A percentile compares a stretch with the other conserved stretches of the same genome.
Conservation (phyloP, 2,888 invertebrate species). For the Eulithis prunata region DNA sequence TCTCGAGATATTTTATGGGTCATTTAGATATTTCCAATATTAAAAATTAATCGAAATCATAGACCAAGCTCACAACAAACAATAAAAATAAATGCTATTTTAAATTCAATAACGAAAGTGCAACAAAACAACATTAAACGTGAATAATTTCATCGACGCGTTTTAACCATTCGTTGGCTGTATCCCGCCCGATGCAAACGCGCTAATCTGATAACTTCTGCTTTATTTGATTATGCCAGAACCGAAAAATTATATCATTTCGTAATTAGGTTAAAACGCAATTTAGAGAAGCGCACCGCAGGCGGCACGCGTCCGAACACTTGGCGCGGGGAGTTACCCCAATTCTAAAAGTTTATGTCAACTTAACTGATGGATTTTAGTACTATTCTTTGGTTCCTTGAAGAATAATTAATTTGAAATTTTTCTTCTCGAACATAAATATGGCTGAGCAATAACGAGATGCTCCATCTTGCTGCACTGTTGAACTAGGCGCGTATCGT, state of each 20-base stretch:
- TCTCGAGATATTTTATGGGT: background rate
- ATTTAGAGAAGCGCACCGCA: conserved; percentile 78
- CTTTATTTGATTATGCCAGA: conserved; percentile 79
- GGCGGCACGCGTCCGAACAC: conserved; percentile 68
- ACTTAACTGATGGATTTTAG: conserved; percentile 12
- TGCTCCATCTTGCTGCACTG: too few relatives aligned
- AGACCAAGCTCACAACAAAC: conserved; percentile 10
- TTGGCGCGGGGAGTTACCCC: conserved; percentile 43
- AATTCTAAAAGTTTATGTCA: conserved; percentile 33
- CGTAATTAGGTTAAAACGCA: conserved; percentile 83
- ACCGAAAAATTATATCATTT: conserved; percentile 83
- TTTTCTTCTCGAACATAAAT: too few relatives aligned
- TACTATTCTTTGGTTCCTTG: background rate
- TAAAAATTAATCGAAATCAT: background rate
- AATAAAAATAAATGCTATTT: conserved; percentile 19
- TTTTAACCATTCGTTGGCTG: conserved; percentile 42
- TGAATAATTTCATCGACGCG: conserved; percentile 54
- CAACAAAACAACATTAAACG: conserved; percentile 29
- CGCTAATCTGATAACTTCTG: conserved; percentile 77
- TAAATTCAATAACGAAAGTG: conserved; percentile 35
- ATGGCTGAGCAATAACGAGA: too few relatives aligned
- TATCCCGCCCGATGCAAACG: conserved; percentile 71
- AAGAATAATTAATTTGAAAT: background rate
- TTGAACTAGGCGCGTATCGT: too few relatives aligned
- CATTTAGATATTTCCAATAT: background rate